Conservation (phyloP, 2,888 invertebrate genomes). For the Drosophila mayaguana region DNA sequence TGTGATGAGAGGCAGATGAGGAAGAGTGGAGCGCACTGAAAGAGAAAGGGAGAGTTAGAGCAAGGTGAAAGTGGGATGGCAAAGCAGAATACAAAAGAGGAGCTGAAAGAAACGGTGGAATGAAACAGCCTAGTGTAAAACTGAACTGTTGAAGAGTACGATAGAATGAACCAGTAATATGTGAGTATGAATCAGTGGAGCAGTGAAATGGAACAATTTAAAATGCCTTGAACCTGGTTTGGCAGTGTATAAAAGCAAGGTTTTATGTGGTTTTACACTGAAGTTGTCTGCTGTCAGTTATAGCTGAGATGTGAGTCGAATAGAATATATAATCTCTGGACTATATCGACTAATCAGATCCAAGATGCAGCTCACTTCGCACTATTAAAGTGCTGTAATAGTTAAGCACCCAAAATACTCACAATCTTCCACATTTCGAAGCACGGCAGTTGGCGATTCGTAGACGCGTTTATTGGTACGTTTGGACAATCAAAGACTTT, state of each 20-base stretch:
- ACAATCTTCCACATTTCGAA: constrained; percentile 55
- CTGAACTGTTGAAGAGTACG: background rate
- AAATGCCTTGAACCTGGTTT: background rate
- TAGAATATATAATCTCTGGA: background rate
- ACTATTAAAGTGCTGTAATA: background rate
- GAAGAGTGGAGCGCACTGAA: constrained; percentile 29
- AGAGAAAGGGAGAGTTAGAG: background rate
- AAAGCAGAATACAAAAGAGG: background rate
- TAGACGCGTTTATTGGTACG: constrained; percentile 12
- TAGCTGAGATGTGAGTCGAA: background rate
- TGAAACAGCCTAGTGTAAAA: background rate
- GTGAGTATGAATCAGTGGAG: background rate
- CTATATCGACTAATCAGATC: background rate
- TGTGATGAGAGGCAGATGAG: background rate
- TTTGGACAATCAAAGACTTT: constrained; percentile 64
- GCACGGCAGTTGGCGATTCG: background rate
- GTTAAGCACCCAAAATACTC: constrained; percentile 27
- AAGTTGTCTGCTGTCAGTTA: background rate
- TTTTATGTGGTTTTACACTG: background rate
- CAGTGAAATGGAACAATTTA: background rate
- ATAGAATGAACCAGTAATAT: background rate
- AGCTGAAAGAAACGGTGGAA: background rate
- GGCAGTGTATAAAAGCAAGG: too few relatives aligned
- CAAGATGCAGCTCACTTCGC: background rate
- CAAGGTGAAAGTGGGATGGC: background rate